Evolutionary conservation across 92 coral and sea anemone genomes (phyloP), one percentile per base, ranked within the genome.

Genomic region (Epizoanthus scotinus): DNA sequence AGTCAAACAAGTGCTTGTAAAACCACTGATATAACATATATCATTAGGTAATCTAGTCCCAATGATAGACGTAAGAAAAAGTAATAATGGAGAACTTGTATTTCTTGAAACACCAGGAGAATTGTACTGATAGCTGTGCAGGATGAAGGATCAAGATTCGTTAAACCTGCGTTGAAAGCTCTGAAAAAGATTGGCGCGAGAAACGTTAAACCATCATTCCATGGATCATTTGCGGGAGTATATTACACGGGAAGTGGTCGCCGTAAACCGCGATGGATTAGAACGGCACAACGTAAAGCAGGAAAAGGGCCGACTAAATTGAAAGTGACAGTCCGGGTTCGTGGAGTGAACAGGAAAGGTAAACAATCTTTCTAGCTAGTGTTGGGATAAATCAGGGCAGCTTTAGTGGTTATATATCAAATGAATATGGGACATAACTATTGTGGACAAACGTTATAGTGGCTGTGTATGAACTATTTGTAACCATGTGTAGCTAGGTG

Each of bases 171-270:
- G 52, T 31, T 73, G 14, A 18, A 26, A 28, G 58, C 58, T 15
- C 79, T 73, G 49, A 55, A 36, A 34, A 73, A 31, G 26, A 73
- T 73, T 31, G 79, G 79, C 12, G 79, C 79, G 0, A 73, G 61
- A 27, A 73, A 34, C 25, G 19, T 52, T 28, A 29, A 15, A 31
- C 66, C 54, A 27, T 10, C 7, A 12, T 73, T 0, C 19, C 65
- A 50, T n/a, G 79, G 79, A 19, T 73, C 79, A 3, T 73, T 73
- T 19, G 79, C 36, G 54, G 79, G 79, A 57, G 79, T 73, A 8
- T 73, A 56, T n/a, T 57, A 60, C 24, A 73, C 79, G n/a, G 52
- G 52, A 47, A 52, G 9, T 55, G 28, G 25, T 50, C 79, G 79
- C 18, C 78, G 78, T 14, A 57, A 50, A 31, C 79, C 79, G 29